Percentiles rank a stretch among this genome's conserved stretches.
phyloP scores from a whole-genome alignment of 64 coral and sea anemone genomes.

The Dendronephthya gigantea region DNA sequence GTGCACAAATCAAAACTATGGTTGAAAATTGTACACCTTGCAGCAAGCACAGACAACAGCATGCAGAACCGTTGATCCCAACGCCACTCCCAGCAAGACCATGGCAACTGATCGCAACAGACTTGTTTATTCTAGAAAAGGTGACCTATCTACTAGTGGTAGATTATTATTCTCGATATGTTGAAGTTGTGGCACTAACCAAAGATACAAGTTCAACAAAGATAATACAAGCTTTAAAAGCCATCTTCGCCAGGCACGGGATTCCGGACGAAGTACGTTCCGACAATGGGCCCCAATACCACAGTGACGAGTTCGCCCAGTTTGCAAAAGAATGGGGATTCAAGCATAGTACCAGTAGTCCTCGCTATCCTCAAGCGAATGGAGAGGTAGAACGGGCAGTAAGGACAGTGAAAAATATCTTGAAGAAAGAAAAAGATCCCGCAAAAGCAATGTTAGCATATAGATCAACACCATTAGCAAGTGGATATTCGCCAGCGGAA shows the following conservation, averaged over 20 bases:
- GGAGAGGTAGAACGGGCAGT: constrained; percentile 16
- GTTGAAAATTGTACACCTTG: constrained; percentile 19
- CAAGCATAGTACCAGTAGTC: not conserved
- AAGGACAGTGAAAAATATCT: not conserved
- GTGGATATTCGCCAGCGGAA: constrained; percentile 1
- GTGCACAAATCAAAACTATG: constrained; percentile 26
- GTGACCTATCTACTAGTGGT: constrained; percentile 9
- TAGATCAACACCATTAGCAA: not conserved
- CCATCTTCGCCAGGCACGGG: not conserved
- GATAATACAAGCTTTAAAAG: not conserved
- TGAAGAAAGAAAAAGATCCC: constrained; percentile 8
- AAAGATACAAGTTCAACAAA: not conserved
- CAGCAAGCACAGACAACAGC: constrained; percentile 10
- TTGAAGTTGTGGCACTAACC: not conserved
- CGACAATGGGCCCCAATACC: not conserved
- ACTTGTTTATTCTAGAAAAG: not conserved
- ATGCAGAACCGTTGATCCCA: constrained; percentile 4
- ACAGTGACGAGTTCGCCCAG: constrained; percentile 8
- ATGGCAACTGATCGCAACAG: constrained; percentile 23
- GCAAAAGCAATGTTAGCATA: not conserved
- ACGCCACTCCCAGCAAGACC: constrained; percentile 10
- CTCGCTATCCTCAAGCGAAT: no score
- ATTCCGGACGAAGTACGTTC: constrained; percentile 12
- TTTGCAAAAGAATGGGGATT: constrained; percentile 23
- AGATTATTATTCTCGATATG: not conserved